phyloP scores from a whole-genome alignment of 2,888 invertebrate genomes.

The Synergus umbraculus region DNA sequence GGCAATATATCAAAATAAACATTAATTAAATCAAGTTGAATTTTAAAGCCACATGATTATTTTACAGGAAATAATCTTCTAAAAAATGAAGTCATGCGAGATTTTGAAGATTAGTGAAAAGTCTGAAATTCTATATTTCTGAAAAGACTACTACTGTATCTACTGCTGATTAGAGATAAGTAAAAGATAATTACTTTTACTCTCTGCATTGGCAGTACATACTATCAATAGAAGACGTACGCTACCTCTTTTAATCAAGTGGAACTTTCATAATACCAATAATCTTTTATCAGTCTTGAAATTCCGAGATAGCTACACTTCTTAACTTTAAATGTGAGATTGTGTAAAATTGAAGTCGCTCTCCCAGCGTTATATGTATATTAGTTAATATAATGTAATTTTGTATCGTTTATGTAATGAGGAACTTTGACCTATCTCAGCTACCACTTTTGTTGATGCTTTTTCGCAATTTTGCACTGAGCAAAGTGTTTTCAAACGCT shows the following conservation, averaged over 20 bases:
- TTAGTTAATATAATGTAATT: conserved; percentile 36
- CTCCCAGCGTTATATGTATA: conserved; percentile 6
- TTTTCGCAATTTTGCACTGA: conserved; percentile 28
- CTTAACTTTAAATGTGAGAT: background rate
- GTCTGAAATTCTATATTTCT: background rate
- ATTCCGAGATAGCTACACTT: conserved; percentile 18
- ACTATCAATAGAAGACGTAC: conserved; percentile 11
- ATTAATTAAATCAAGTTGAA: conserved; percentile 22
- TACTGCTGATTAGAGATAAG: conserved; percentile 20
- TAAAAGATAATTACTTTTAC: conserved; percentile 10
- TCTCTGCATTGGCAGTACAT: background rate
- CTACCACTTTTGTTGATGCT: background rate
- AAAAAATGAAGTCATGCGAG: conserved; percentile 18
- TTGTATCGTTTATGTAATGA: conserved; percentile 25
- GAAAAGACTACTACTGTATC: conserved; percentile 6
- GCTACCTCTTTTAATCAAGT: conserved; percentile 22
- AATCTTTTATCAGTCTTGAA: conserved; percentile 26
- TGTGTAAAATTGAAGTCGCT: conserved; percentile 14
- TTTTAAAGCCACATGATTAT: conserved; percentile 12
- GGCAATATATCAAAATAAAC: conserved; percentile 5
- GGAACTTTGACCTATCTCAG: conserved; percentile 15
- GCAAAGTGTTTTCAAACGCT: conserved; percentile 30
- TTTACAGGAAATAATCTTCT: background rate
- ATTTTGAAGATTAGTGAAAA: background rate
- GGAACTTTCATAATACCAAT: conserved; percentile 20